Evolutionary conservation across 2,113 vertebrate genomes (phyloP).

Genomic region (Tetrao urogallus): DNA sequence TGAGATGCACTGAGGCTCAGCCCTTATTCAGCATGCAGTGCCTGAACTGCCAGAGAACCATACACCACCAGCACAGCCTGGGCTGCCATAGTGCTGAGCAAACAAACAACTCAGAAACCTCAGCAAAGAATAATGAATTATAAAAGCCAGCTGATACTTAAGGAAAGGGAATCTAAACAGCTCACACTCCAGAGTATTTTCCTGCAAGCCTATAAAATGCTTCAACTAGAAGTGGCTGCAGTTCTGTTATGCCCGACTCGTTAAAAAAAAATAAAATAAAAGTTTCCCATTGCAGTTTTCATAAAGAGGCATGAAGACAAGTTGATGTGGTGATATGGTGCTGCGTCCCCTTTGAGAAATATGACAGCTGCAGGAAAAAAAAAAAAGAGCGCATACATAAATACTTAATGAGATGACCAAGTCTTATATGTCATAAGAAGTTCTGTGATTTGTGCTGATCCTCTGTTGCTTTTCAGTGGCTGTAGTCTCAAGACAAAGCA

Average conservation of each 20-base stretch:
- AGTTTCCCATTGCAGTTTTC: background rate
- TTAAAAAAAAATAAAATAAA: background rate
- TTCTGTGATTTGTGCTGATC: conserved; percentile 44
- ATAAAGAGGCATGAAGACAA: background rate
- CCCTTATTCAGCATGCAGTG: background rate
- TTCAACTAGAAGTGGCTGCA: background rate
- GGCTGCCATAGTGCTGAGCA: background rate
- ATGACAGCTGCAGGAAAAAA: conserved; percentile 17
- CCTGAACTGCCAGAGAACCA: background rate
- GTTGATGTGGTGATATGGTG: background rate
- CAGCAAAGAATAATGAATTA: background rate
- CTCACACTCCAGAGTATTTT: background rate
- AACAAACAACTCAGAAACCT: background rate
- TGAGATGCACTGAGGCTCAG: background rate
- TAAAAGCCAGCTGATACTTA: background rate
- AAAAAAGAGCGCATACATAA: conserved; percentile 11
- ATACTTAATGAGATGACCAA: conserved; percentile 58
- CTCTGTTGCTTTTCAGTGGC: background rate
- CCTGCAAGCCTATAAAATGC: background rate
- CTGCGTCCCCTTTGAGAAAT: background rate
- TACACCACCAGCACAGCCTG: background rate
- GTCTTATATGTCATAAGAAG: background rate
- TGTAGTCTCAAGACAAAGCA: conserved; percentile 32
- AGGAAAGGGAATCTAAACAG: background rate
- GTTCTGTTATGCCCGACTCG: background rate